Conservation (phyloP, 2,888 invertebrate genomes). For the Phania funesta region DNA sequence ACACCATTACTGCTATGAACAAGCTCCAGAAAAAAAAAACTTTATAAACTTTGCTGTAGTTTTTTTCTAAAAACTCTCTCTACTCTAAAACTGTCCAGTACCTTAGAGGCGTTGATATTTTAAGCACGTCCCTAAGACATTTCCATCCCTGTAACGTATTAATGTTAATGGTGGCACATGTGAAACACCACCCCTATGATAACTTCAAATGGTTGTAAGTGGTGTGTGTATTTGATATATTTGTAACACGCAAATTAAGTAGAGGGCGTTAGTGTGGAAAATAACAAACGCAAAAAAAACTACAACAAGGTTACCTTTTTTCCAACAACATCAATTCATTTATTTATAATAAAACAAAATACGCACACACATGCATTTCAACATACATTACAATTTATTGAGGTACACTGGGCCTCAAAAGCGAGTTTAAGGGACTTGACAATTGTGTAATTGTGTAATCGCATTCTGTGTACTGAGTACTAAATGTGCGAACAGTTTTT, state of each 20-base stretch:
- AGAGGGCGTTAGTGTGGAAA: conserved; percentile 63
- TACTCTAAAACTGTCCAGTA: background rate
- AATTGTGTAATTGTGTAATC: no score
- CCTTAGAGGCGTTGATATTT: conserved; percentile 27
- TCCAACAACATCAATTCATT: conserved; percentile 39
- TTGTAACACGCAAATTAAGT: conserved; percentile 49
- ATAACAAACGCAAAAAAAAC: conserved; percentile 38
- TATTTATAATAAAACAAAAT: conserved; percentile 11
- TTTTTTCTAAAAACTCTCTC: no score
- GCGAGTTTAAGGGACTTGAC: no score
- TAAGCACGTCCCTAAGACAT: conserved; percentile 41
- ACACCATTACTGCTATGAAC: no score
- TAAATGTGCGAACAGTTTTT: no score
- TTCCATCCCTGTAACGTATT: conserved; percentile 12
- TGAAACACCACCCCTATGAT: conserved; percentile 18
- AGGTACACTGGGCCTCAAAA: conserved; percentile 1
- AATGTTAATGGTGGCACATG: background rate
- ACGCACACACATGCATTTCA: background rate
- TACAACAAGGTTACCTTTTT: conserved; percentile 60
- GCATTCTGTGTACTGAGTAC: no score
- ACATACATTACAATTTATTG: background rate
- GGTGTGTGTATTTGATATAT: conserved; percentile 6
- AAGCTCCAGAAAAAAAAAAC: no score
- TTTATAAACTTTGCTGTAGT: no score
- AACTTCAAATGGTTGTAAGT: conserved; percentile 2